A percentile compares a stretch with the other conserved stretches of the same genome.
phyloP scores from a whole-genome alignment of 2,888 invertebrate genomes.

The Cancer borealis region DNA sequence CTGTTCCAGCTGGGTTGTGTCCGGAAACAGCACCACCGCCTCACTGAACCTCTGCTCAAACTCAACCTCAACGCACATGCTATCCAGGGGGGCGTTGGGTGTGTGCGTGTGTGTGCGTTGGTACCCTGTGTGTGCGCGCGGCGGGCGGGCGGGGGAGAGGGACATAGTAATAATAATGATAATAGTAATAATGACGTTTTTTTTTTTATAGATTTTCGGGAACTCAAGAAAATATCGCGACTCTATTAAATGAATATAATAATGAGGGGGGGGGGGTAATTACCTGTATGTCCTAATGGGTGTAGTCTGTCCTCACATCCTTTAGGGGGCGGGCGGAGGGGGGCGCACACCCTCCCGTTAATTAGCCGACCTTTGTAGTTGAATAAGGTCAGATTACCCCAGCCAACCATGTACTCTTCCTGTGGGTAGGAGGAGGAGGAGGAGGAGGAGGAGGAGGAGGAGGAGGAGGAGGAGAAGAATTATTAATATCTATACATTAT shows the following conservation, averaged over 20 bases:
- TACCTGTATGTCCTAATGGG: constrained; percentile 78
- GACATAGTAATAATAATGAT: too few relatives aligned
- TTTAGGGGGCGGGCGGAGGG: constrained; percentile 45
- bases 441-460: not conserved
- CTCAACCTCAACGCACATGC: constrained; percentile 80
- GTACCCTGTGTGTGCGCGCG: too few relatives aligned
- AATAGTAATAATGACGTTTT: too few relatives aligned
- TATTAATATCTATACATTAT: not conserved
- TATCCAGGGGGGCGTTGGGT: too few relatives aligned
- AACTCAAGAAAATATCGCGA: too few relatives aligned
- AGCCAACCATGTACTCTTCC: constrained; percentile 61
- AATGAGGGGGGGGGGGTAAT: not conserved
- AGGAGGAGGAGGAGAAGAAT: not conserved
- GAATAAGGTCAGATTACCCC: constrained; percentile 67
- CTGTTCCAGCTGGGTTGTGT: constrained; percentile 80
- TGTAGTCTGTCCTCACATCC: constrained; percentile 77
- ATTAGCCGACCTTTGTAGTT: constrained; percentile 55
- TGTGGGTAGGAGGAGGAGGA: constrained; percentile 11
- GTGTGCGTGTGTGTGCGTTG: too few relatives aligned
- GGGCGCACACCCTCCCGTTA: constrained; percentile 47
- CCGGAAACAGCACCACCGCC: constrained; percentile 81
- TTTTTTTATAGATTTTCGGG: too few relatives aligned
- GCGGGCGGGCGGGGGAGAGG: too few relatives aligned
- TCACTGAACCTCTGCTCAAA: constrained; percentile 80
- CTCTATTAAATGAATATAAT: too few relatives aligned